Evolutionary conservation across 37 sponge, comb jelly and placozoan genomes (phyloP).

Genomic region (Beroe ovata): DNA sequence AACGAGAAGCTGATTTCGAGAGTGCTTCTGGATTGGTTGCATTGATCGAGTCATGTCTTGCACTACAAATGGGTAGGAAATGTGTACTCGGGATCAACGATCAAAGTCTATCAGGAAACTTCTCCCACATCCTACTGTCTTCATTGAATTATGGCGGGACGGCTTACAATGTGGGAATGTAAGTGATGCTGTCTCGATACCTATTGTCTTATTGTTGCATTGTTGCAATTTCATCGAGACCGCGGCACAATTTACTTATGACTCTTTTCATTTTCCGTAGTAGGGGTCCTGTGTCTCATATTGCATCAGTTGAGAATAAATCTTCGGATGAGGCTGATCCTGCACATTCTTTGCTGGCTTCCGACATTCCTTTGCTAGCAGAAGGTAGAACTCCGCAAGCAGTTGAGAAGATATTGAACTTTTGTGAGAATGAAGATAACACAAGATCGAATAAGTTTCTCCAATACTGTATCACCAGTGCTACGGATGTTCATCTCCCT

Average conservation of each 20-base stretch:
- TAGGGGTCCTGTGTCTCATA: too few species aligned
- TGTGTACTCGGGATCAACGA: conserved; percentile 1
- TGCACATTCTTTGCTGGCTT: neutral
- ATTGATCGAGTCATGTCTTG: neutral
- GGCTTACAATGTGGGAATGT: neutral
- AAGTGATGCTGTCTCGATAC: too few species aligned
- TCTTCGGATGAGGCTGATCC: too few species aligned
- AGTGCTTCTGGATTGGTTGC: conserved; percentile 9
- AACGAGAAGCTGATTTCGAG: neutral
- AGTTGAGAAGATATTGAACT: neutral
- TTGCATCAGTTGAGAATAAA: too few species aligned
- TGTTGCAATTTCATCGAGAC: too few species aligned
- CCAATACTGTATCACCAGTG: neutral
- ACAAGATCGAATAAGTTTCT: neutral
- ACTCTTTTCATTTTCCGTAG: too few species aligned
- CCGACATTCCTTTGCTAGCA: neutral
- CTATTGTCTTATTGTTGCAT: too few species aligned
- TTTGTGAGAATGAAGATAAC: neutral
- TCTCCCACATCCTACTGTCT: neutral
- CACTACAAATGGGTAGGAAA: neutral
- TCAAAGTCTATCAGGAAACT: conserved; percentile 9
- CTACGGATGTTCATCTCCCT: neutral
- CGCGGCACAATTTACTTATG: too few species aligned
- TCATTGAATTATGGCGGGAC: neutral
- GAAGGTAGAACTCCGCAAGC: neutral